phyloP scores from a whole-genome alignment of 2,888 invertebrate species.

The Proisotoma minuta region DNA sequence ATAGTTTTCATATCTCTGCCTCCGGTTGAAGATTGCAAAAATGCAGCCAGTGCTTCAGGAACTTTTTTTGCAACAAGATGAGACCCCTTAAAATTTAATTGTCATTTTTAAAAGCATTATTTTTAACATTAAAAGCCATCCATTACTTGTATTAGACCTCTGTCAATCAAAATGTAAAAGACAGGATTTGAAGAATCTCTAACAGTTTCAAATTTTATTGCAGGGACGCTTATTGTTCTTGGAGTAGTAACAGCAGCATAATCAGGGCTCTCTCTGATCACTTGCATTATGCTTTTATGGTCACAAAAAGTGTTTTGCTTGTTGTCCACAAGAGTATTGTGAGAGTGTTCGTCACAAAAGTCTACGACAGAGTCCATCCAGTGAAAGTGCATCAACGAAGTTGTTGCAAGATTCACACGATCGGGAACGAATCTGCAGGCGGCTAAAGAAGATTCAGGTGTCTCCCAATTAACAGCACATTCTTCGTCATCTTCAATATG shows the following conservation, averaged over 20 bases:
- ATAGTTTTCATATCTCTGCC: background rate
- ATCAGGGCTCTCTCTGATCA: constrained; percentile 34
- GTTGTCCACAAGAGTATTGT: constrained; percentile 61
- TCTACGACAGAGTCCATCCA: constrained; percentile 25
- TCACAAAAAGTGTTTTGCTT: constrained; percentile 63
- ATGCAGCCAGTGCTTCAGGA: constrained; percentile 9
- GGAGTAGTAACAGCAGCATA: constrained; percentile 26
- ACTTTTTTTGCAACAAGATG: constrained; percentile 19
- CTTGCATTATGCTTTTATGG: constrained; percentile 51
- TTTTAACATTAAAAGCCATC: too few relatives aligned
- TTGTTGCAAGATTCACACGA: constrained; percentile 17
- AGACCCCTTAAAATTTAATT: constrained; percentile 21
- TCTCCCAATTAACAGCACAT: constrained; percentile 15
- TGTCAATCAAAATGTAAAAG: constrained; percentile 33
- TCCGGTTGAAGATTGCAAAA: background rate
- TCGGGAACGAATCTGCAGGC: constrained; percentile 18
- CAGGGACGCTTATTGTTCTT: constrained; percentile 12
- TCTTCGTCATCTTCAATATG: constrained; percentile 13
- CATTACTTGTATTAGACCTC: constrained; percentile 25
- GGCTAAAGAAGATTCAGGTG: constrained; percentile 21
- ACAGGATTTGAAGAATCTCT: constrained; percentile 20
- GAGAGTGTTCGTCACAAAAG: constrained; percentile 61
- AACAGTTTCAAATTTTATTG: constrained; percentile 20
- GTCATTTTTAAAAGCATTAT: too few relatives aligned
- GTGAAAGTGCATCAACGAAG: constrained; percentile 35